Base-by-base conservation (phyloP, 2,113 vertebrate genomes). In the Pseudorectes ferrugineus region DNA sequence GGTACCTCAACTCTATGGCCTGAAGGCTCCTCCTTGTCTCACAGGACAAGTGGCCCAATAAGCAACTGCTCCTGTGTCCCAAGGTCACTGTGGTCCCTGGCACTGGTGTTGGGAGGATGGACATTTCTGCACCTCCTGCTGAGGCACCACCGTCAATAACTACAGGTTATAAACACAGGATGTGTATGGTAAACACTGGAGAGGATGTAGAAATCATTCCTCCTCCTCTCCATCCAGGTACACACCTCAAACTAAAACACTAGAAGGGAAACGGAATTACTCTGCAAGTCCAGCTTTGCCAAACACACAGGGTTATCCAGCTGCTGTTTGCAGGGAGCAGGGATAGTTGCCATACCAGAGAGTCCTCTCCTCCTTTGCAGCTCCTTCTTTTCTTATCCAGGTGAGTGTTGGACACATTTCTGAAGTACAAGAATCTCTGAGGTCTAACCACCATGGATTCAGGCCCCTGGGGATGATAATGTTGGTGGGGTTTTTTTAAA, bases 41-140 rank as follows among this genome's bases (percentile, higher is more conserved):
- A 0, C 7, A 67, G 42, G 54, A 77, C 42, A 62, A 38, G 36
- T 3, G 18, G 38, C 43, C 38, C 23, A 25, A n/a, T 7, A 19
- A 65, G 14, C 36, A 54, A 58, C 26, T 3, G 42, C n/a, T 75
- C 33, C 68, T 38, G 46, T 55, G 14, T 75, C n/a, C 45, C 2
- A 3, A 36, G 31, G 40, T 17, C 8, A 4, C 29, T 36, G n/a
- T 12, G 66, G 36, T 77, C 49, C 45, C 38, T 5, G 0, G 14
- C 2, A 7, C 29, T 58, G 35, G 23, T 0, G 0, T 40, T 0
- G 0, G 14, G 9, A 29, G 8, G 8, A 21, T 2, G 15, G 54
- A 45, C 15, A 10, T 42, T 58, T 57, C 33, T 25, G 49, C 38
- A 33, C 29, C 68, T 91, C 49, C 79, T 23, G 13, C 51, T 35